Base-by-base conservation (phyloP, 2,888 invertebrate species). In the Pedicia rivosa region DNA sequence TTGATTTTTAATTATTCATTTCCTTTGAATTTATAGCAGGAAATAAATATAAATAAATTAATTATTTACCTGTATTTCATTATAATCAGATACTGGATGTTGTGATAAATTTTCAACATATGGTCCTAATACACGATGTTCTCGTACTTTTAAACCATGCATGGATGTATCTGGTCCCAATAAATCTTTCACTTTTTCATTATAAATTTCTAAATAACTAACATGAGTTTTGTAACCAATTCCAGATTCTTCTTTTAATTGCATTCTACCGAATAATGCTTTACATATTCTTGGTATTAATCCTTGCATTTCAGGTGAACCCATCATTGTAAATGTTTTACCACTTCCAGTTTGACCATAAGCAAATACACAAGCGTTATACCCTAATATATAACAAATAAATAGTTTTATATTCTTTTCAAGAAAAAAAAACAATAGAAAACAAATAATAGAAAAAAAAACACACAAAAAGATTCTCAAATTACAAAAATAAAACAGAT, bases 261-360 rank as follows among this genome's bases (percentile, higher is more conserved):
- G 76, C 70, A 87, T 86, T 28, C 81, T 72, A 14, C 77, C 71
- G 62, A 88, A 87, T 38, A 87, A 64, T 45, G 79, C 77, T 47
- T 84, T 76, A 53, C 87, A 88, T 48, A 88, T 87, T 40, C 86
- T 68, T 1, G 87, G 87, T 54, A 87, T 87, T 25, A 87, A 64
- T 2, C 87, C 87, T 52, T 78, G 82, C 59, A 72, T 74, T 46
- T 79, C 80, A 71, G 79, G 59, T 4, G 55, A 55, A 4, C 87
- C 87, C 86, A 87, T 87, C 87, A 88, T 88, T 24, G 87, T 88
- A 56, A 81, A 86, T 0, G 87, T 87, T 64, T 88, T 88, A 37
- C 87, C 87, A 57, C 84, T 84, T 44, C 87, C 87, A 3, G 87
- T 88, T 66, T 88, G 87, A 14, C 88, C 88, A 57, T 88, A 88